phyloP scores from a whole-genome alignment of 2,797 vertebrate genomes.

The Gymnoscopelus braueri region DNA sequence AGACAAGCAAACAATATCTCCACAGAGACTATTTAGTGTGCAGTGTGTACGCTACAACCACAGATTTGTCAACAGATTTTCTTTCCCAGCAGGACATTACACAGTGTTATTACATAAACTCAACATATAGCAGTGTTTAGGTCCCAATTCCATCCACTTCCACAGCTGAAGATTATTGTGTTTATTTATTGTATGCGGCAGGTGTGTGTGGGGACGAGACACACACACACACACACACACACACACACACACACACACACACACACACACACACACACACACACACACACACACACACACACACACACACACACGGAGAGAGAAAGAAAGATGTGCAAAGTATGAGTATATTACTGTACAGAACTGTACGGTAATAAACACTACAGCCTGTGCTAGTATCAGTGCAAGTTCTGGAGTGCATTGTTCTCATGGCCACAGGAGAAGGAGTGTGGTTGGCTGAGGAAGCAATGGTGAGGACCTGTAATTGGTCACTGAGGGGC shows the following conservation, averaged over 20 bases:
- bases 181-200: slow-evolving; percentile 2
- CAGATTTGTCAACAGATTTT: slow-evolving; percentile 19
- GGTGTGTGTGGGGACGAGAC: background rate
- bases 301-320: too few species aligned
- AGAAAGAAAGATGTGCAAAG: too few species aligned
- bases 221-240: too few species aligned
- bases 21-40: slow-evolving; percentile 27
- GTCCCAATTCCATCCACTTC: slow-evolving; percentile 20
- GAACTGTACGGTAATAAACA: too few species aligned
- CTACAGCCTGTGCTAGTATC: background rate
- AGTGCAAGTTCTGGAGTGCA: background rate
- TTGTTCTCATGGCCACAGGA: slow-evolving; percentile 22
- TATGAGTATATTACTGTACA: too few species aligned
- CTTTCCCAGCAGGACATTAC: slow-evolving; percentile 26
- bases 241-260: too few species aligned
- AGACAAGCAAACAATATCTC: slow-evolving; percentile 1
- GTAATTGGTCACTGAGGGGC: slow-evolving; percentile 72
- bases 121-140: slow-evolving; percentile 29
- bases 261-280: too few species aligned
- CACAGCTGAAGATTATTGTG: background rate
- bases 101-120: slow-evolving; percentile 25
- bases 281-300: too few species aligned
- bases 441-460: slow-evolving; percentile 44
- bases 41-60: slow-evolving; percentile 23
- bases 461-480: slow-evolving; percentile 31